Conservation (phyloP, 2,113 vertebrate species). For the Erythrocercus mccallii region DNA sequence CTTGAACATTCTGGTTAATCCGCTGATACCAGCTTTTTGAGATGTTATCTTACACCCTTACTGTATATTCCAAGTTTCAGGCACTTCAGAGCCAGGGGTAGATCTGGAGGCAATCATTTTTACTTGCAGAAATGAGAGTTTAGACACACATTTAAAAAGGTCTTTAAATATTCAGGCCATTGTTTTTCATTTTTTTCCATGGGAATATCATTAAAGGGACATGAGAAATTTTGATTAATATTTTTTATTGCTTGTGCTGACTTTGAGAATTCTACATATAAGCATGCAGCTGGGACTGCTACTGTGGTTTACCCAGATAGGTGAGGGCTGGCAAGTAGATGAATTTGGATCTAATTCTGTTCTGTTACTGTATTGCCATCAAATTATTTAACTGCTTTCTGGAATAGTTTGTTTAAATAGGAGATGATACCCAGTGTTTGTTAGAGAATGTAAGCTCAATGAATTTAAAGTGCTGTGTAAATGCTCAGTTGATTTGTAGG, state of each 20-base stretch:
- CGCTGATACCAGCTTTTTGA: background rate
- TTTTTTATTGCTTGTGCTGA: conserved; percentile 20
- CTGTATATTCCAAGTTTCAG: background rate
- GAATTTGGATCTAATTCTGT: background rate
- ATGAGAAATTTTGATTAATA: conserved; percentile 3
- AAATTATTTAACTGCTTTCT: background rate
- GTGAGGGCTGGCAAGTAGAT: background rate
- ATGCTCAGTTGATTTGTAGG: background rate
- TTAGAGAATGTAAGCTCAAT: background rate
- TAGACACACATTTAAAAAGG: background rate
- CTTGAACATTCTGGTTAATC: background rate
- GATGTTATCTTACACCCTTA: background rate
- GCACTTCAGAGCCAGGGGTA: background rate
- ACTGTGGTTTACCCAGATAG: background rate
- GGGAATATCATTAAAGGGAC: background rate
- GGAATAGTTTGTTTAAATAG: background rate
- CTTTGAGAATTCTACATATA: background rate
- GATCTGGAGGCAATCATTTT: background rate
- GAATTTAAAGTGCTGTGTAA: background rate
- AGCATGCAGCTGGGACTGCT: background rate
- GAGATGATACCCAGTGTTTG: background rate
- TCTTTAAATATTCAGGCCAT: conserved; percentile 14
- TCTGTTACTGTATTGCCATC: background rate
- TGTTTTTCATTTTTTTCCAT: background rate
- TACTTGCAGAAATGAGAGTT: background rate